phyloP scores from a whole-genome alignment of 2,113 vertebrate species.

The Sinosuthora webbiana region DNA sequence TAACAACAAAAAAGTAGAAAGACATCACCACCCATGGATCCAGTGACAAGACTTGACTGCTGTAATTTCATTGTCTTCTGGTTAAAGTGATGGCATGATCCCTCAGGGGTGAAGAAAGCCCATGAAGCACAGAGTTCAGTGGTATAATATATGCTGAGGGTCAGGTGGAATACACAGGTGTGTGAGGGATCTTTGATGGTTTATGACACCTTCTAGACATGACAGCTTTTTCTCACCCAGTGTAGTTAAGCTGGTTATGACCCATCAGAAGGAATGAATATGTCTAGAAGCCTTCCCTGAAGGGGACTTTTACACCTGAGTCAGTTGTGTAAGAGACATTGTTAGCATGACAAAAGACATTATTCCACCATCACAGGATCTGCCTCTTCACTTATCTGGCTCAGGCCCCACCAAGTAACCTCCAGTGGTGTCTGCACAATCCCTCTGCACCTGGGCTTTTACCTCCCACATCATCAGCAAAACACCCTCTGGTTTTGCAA shows the following conservation, averaged over 20 bases:
- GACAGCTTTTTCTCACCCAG: not conserved
- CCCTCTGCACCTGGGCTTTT: not conserved
- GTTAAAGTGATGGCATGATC: not conserved
- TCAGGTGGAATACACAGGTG: not conserved
- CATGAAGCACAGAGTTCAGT: not conserved
- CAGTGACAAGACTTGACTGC: not conserved
- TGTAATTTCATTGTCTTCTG: not conserved
- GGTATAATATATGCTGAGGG: not conserved
- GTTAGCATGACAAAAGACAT: not conserved
- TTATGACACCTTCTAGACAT: not conserved
- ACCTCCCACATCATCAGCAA: not conserved
- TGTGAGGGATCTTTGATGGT: not conserved
- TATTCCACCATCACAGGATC: not conserved
- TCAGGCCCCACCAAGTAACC: not conserved
- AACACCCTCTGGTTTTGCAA: not conserved
- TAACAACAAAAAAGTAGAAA: not conserved
- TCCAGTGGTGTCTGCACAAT: not conserved
- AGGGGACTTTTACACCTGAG: not conserved
- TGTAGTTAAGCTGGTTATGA: accelerated
- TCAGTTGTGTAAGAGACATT: not conserved
- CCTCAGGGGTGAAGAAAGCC: not conserved
- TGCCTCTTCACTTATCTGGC: not conserved
- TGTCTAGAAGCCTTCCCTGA: not conserved
- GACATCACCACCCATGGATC: not conserved
- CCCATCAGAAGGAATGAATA: not conserved